Conservation (phyloP, 2,113 vertebrate species). For the Calidris pugnax region DNA sequence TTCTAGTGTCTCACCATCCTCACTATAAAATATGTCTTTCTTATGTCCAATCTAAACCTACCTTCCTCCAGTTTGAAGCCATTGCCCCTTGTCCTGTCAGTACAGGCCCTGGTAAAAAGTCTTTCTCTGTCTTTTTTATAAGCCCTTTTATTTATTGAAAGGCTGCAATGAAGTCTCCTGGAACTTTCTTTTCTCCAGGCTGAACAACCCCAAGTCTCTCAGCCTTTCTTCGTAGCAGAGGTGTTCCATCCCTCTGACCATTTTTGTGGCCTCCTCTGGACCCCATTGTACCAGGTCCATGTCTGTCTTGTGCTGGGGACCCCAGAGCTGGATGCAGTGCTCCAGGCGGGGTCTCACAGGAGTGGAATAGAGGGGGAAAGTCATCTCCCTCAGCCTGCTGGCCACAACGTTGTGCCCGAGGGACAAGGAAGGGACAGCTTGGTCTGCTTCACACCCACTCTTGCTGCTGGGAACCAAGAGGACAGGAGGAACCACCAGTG, state of each 20-base stretch:
- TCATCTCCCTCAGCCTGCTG: not conserved
- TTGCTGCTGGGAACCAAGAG: not conserved
- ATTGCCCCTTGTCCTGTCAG: not conserved
- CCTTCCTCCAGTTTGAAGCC: not conserved
- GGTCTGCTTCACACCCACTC: not conserved
- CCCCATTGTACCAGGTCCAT: not conserved
- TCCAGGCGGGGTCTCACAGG: not conserved
- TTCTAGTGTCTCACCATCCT: not conserved
- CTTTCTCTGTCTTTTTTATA: not conserved
- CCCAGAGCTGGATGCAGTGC: not conserved
- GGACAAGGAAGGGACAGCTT: not conserved
- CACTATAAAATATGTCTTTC: not conserved
- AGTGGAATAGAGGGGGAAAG: rapidly evolving
- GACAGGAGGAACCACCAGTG: not conserved
- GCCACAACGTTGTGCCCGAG: not conserved
- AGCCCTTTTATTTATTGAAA: not conserved
- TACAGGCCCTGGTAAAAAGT: not conserved
- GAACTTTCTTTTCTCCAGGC: not conserved
- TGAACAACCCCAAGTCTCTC: not conserved
- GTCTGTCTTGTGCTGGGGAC: not conserved
- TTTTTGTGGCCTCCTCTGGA: not conserved
- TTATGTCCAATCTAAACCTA: not conserved
- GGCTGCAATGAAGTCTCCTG: not conserved
- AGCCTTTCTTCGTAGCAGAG: not conserved
- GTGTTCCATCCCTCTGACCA: not conserved